A percentile compares a stretch with the other conserved stretches of the same genome.
phyloP scores from a whole-genome alignment of 2,113 vertebrate species.

The Nycticryphes semicollaris region DNA sequence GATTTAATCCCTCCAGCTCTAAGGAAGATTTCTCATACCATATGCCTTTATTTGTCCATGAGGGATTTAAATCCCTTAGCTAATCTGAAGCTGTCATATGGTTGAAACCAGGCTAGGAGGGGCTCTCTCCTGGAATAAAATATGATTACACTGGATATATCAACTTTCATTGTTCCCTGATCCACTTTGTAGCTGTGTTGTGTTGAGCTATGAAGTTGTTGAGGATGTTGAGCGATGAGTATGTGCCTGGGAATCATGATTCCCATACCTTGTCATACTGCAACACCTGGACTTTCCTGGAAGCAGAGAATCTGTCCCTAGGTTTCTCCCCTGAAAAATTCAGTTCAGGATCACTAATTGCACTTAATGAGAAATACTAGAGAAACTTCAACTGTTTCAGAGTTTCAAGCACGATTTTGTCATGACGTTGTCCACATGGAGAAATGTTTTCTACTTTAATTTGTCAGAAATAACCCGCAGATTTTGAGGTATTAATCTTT shows the following conservation, averaged over 20 bases:
- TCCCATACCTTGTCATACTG: background rate
- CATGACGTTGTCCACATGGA: accelerated
- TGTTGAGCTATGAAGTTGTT: background rate
- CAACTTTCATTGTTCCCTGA: background rate
- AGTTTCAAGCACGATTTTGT: background rate
- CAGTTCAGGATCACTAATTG: background rate
- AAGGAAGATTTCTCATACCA: conserved; percentile 29
- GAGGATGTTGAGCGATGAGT: background rate
- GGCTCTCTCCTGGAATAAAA: background rate
- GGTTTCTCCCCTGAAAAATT: background rate
- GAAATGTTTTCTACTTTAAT: background rate
- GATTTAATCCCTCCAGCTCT: background rate
- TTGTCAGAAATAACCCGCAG: background rate
- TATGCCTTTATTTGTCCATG: conserved; percentile 25
- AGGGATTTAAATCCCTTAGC: background rate
- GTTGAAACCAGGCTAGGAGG: background rate
- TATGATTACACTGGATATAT: background rate
- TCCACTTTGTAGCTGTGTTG: background rate
- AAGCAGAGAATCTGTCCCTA: background rate
- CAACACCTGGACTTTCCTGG: background rate
- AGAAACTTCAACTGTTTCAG: background rate
- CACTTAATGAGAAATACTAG: background rate
- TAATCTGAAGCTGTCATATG: background rate
- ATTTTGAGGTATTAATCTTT: conserved; percentile 59
- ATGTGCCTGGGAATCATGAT: background rate